Base-by-base conservation (phyloP, 2,888 invertebrate genomes). In the Drosophila ezoana region DNA sequence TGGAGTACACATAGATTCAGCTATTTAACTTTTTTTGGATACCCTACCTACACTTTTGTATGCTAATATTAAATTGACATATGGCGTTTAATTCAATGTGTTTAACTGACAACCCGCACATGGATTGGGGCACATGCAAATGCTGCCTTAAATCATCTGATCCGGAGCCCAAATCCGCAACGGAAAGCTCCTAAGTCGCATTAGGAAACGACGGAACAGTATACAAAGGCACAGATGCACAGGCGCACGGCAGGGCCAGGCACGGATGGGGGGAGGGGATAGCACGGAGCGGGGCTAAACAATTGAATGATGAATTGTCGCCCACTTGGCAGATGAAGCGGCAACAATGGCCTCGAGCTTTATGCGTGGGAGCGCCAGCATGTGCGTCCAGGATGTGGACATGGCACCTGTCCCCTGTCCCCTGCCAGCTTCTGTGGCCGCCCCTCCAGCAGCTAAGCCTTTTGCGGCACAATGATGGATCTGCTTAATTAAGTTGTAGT, bases 401-500 rank as follows among this genome's bases (percentile, higher is more conserved):
- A 58, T 72, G 65, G 16, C 77, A 74, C 74, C 65, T 76, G 70
- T 53, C 38, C 33, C 4, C 18, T 8, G 4, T 8, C 14, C 41
- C 14, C 16, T n/a, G 16, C 5, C 20, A 18, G 32, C 13, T 13
- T 11, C 28, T n/a, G 4, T 40, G 0, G 10, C 37, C 48, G 6
- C 6, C 32, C 28, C 28, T 13, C 13, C 23, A 28, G 18, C 33
- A 48, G 58, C 65, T 54, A 23, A 33, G 49, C 35, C 60, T 41
- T 54, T 53, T 56, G 56, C 33, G 16, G 23, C 58, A 51, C 38
- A 59, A 81, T 86, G 80, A 81, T 81, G 80, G 80, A 81, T 81
- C 83, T 81, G 35, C 72, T 76, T 81, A 82, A 81, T 81, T 82
- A 82, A 82, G 80, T 86, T 58, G 76, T 51, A 63, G 57, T 68